phyloP scores from a whole-genome alignment of 1,140 invertebrate species.

The Whitmania pigra region DNA sequence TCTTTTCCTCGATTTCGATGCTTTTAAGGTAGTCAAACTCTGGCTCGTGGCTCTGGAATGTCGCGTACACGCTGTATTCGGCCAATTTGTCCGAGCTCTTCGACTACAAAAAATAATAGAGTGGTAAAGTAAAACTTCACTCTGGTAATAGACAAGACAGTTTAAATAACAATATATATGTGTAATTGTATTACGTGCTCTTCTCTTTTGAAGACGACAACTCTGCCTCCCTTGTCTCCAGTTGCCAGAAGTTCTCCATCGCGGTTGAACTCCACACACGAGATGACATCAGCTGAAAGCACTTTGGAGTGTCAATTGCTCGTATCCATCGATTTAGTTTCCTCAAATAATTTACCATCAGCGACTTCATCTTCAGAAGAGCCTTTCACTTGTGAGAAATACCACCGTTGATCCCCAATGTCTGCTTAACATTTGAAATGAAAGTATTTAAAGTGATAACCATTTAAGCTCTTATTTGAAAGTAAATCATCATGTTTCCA shows the following conservation, averaged over 20 bases:
- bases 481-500: too few relatives aligned
- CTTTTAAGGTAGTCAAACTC: slow-evolving; percentile 99
- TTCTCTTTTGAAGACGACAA: slow-evolving; percentile 95
- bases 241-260: slow-evolving; percentile 96
- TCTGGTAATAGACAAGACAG: neutral
- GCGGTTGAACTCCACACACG: slow-evolving; percentile 98
- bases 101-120: neutral
- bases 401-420: slow-evolving; percentile 57
- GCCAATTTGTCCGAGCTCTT: slow-evolving; percentile 37
- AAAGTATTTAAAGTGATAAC: too few relatives aligned
- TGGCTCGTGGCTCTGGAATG: slow-evolving; percentile 98
- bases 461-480: too few relatives aligned
- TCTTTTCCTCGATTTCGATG: slow-evolving; percentile 99
- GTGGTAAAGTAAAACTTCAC: neutral
- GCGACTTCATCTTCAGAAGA: slow-evolving; percentile 90
- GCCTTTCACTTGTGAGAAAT: slow-evolving; percentile 95
- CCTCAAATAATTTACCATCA: slow-evolving; percentile 50
- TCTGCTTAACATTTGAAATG: neutral
- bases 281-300: slow-evolving; percentile 84
- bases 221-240: slow-evolving; percentile 95
- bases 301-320: neutral
- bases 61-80: slow-evolving; percentile 99
- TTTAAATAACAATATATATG: slow-evolving; percentile 24
- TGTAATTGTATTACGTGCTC: slow-evolving; percentile 35
- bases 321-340: neutral